phyloP scores from a whole-genome alignment of 2,888 invertebrate genomes.

The Trichopria drosophilae region DNA sequence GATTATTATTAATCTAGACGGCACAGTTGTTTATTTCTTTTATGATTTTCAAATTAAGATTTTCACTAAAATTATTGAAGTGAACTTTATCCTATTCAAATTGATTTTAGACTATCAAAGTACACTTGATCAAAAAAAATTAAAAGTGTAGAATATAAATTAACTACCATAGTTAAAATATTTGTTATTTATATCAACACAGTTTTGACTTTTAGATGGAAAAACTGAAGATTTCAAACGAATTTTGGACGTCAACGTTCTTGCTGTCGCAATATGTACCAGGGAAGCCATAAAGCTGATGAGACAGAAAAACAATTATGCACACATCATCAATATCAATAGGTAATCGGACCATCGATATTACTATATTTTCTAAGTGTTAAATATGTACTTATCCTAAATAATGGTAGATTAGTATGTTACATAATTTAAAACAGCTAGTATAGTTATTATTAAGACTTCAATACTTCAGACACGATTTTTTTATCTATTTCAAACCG shows the following conservation, averaged over 20 bases:
- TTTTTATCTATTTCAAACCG: no score
- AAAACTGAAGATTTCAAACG: slow-evolving; percentile 52
- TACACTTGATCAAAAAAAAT: slow-evolving; percentile 10
- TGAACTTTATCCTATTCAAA: background rate
- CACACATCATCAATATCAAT: slow-evolving; percentile 67
- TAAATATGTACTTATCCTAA: no score
- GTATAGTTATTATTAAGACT: no score
- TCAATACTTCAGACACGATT: no score
- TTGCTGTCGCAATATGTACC: slow-evolving; percentile 63
- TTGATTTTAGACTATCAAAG: background rate
- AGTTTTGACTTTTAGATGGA: no score
- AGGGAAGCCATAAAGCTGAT: slow-evolving; percentile 64
- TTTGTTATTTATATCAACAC: slow-evolving; percentile 1
- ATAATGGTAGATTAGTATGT: no score
- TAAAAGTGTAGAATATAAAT: slow-evolving; percentile 16
- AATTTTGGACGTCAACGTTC: slow-evolving; percentile 63
- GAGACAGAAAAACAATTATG: slow-evolving; percentile 60
- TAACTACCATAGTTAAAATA: background rate
- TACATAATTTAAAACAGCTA: background rate
- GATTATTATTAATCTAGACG: no score
- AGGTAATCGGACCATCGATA: slow-evolving; percentile 61
- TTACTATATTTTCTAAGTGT: no score
- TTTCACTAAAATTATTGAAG: background rate
- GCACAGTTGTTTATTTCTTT: background rate
- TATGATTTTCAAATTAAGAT: background rate